These are phyloP conservation scores for Cataglyphis cursor DNA, from an alignment of 2,888 invertebrate species.

Conservation along the genomic window DNA sequence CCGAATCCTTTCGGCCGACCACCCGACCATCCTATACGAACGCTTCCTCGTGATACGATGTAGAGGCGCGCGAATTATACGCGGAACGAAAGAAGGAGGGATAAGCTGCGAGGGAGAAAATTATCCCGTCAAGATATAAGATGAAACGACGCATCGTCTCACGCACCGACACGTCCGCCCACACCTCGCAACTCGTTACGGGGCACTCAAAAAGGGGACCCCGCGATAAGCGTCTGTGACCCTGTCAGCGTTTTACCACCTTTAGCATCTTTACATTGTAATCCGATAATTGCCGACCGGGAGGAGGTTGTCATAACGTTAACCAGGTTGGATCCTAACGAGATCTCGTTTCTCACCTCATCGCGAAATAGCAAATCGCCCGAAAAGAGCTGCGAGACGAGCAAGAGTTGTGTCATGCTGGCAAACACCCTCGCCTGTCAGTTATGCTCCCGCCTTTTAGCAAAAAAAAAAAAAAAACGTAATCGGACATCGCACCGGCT, in stretches of 20 bases:
- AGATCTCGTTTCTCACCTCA: conserved; percentile 55
- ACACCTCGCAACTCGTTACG: conserved; percentile 75
- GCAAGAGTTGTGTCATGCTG: conserved; percentile 41
- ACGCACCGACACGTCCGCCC: conserved; percentile 75
- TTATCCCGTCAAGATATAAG: conserved; percentile 81
- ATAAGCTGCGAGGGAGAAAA: conserved; percentile 77
- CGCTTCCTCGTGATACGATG: conserved; percentile 46
- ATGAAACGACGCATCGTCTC: conserved; percentile 66
- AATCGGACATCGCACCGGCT: conserved; percentile 29
- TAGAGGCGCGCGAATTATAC: conserved; percentile 60
- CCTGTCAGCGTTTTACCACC: conserved; percentile 82
- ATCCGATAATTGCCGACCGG: conserved; percentile 82
- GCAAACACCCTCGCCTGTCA: conserved; percentile 37
- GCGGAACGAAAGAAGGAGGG: conserved; percentile 60
- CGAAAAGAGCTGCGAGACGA: conserved; percentile 44
- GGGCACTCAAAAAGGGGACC: conserved; percentile 59
- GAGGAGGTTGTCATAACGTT: conserved; percentile 81
- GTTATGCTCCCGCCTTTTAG: conserved; percentile 31
- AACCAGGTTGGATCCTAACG: conserved; percentile 73
- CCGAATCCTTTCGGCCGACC: conserved; percentile 31
- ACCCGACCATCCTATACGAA: conserved; percentile 53
- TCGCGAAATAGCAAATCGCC: conserved; percentile 30
- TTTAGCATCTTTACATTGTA: conserved; percentile 82
- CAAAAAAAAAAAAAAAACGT: conserved; percentile 15
- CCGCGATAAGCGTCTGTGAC: conserved; percentile 75